Conservation (phyloP, 2,113 vertebrate species). For the Hemicordylus capensis region DNA sequence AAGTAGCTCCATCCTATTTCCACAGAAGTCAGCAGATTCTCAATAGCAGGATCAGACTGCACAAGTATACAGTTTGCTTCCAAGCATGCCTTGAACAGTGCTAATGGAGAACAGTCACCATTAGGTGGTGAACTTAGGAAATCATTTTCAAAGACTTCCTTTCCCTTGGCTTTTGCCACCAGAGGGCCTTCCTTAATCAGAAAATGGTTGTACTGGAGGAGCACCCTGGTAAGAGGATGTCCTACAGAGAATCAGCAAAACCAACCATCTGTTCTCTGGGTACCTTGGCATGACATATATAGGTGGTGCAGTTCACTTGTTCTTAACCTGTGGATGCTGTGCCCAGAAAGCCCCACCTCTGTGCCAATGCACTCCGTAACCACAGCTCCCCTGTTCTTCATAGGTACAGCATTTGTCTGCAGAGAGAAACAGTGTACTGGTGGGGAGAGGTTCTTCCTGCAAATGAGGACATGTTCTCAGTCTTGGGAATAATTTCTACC, state of each 20-base stretch:
- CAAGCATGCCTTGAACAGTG: background rate
- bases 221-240: rapidly evolving
- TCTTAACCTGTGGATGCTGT: too few relatives aligned
- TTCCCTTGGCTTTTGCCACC: background rate
- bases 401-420: too few relatives aligned
- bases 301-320: too few relatives aligned
- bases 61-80: background rate
- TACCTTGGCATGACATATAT: background rate
- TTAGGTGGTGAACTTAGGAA: background rate
- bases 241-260: background rate
- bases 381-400: too few relatives aligned
- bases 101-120: too few relatives aligned
- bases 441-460: too few relatives aligned
- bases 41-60: background rate
- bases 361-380: too few relatives aligned
- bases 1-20: background rate
- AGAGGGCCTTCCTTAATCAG: constrained; percentile 9
- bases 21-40: background rate
- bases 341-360: too few relatives aligned
- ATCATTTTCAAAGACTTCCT: background rate
- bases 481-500: too few relatives aligned
- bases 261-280: background rate
- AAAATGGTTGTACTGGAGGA: background rate
- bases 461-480: too few relatives aligned
- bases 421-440: too few relatives aligned